These are phyloP conservation scores for Chiroxiphia lanceolata DNA, from an alignment of 2,797 vertebrate species.

Conservation along the genomic window DNA sequence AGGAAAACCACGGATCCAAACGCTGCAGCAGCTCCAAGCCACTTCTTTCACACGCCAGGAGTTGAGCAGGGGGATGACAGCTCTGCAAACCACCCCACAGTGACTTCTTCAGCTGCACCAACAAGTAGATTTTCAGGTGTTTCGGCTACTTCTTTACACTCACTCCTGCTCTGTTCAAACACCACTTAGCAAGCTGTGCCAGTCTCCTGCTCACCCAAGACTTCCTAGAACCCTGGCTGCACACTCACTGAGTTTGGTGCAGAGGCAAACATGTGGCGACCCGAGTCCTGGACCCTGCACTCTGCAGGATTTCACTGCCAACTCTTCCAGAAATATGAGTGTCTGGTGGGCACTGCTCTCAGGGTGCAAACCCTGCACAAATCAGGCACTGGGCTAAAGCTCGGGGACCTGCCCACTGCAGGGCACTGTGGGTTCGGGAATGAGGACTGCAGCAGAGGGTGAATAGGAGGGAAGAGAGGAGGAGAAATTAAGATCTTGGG, in stretches of 20 bases:
- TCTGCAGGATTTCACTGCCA: neutral
- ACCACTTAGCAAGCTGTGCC: neutral
- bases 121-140: accelerated
- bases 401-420: neutral
- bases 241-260: accelerated
- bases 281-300: neutral
- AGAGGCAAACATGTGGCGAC: neutral
- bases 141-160: neutral
- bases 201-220: neutral
- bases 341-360: neutral
- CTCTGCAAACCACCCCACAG: neutral
- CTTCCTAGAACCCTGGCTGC: neutral
- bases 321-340: neutral
- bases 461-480: neutral
- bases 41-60: neutral
- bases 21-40: neutral
- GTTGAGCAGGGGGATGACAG: neutral
- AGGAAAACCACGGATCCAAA: neutral
- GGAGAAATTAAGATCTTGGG: neutral
- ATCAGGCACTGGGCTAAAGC: neutral
- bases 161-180: neutral
- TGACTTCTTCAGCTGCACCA: neutral
- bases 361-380: neutral
- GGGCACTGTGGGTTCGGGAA: neutral
- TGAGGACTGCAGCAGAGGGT: neutral